Evolutionary conservation across 1,140 invertebrate genomes (phyloP).

Genomic region (Microplitis mediator): DNA sequence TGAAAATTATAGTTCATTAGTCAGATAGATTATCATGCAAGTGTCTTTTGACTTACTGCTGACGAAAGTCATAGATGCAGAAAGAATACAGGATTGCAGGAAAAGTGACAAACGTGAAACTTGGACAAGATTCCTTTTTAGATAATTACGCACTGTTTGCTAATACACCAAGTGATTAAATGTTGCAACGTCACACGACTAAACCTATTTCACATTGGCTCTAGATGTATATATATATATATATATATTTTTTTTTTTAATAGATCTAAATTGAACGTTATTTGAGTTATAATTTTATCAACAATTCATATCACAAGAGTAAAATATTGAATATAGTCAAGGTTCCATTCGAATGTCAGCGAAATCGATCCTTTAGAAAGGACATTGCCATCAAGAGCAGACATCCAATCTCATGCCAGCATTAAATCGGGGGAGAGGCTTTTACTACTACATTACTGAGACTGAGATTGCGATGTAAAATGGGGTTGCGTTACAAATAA

Average conservation of each 20-base stretch:
- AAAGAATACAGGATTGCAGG: background rate
- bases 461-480: background rate
- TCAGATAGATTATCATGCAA: no score
- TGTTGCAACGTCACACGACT: background rate
- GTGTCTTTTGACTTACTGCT: background rate
- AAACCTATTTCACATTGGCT: background rate
- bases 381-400: conserved; percentile 1
- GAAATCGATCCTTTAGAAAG: background rate
- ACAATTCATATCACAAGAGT: background rate
- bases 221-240: background rate
- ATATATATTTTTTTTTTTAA: no score
- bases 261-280: no score
- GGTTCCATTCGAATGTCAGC: no score
- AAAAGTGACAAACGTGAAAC: background rate
- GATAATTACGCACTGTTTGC: background rate
- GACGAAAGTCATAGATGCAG: background rate
- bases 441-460: no score
- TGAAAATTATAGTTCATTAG: no score
- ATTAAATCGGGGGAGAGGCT: no score
- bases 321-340: no score
- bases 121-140: conserved; percentile 1
- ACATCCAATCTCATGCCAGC: conserved; percentile 3
- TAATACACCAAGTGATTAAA: background rate
- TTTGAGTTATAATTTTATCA: no score
- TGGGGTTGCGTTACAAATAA: conserved; percentile 1